Base-by-base conservation (phyloP, 2,888 invertebrate genomes). In the Drosophila borborema region DNA sequence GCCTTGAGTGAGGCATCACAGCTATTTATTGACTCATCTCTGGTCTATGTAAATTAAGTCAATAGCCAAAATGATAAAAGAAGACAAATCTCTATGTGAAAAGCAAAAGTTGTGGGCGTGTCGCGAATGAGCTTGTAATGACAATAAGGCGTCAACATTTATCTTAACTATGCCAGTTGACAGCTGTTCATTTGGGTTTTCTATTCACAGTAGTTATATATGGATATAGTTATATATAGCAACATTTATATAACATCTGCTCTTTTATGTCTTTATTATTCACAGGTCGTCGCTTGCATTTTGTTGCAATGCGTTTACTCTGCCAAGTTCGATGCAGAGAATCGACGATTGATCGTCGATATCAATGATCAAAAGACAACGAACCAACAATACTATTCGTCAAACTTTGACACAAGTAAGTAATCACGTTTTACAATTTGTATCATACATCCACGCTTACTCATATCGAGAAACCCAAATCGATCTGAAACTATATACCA, bases 341-440 rank as follows among this genome's bases (percentile, higher is more conserved):
- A 94, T 78, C 95, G 95, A 89, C 96, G 96, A 91, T 94, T 95
- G n/a, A 95, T 96, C 65, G 95, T 96, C 28, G 94, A 95, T 87
- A 96, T 96, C 69, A 95, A 95, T 86, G 96, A 96, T 90, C 94
- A 94, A 65, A 96, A 96, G 91, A 92, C 93, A 79, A 95, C 95
- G 87, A 96, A 96, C 92, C 95, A 94, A 63, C 96, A 96, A 92
- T 96, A 96, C 91, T 95, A 96, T 81, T 95, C 96, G 89, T 96
- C 96, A 82, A 96, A 96, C 91, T 95, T 96, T 91, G 95, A 96
- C 87, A 95, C 95, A 81, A 96, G 96, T 96, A 93, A 95, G 95
- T 94, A 88, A 64, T 68, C 48, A 43, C 67, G 66, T 78, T 88
- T 82, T 72, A 66, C 77, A 79, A 74, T 77, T 77, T 68, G 34